phyloP scores from a whole-genome alignment of 2,113 vertebrate species.

The Periophthalmus modestus region DNA sequence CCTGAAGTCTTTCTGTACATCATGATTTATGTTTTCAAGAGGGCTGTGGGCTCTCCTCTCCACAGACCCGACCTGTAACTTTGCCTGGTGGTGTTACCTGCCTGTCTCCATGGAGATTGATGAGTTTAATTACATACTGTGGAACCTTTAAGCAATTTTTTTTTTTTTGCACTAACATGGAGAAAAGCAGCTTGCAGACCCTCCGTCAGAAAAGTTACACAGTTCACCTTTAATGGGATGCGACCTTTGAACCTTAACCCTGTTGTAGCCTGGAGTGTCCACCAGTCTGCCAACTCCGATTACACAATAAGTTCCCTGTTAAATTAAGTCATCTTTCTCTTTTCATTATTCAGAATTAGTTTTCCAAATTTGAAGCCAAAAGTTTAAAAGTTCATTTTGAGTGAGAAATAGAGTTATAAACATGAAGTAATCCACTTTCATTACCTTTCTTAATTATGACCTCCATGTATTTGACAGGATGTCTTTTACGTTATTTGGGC shows the following conservation, averaged over 20 bases:
- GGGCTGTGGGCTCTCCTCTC: no score
- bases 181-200: no score
- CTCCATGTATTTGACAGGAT: constrained; percentile 1
- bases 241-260: background rate
- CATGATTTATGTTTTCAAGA: no score
- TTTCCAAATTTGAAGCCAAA: background rate
- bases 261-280: background rate
- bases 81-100: no score
- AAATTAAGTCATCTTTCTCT: background rate
- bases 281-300: background rate
- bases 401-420: background rate
- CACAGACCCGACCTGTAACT: no score
- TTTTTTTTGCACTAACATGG: no score
- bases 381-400: background rate
- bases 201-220: no score
- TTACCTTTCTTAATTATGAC: constrained; percentile 6
- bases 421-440: constrained; percentile 9
- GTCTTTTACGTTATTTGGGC: constrained; percentile 14
- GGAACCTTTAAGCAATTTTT: no score
- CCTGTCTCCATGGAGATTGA: no score
- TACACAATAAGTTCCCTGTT: background rate
- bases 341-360: background rate
- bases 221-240: no score
- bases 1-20: no score
- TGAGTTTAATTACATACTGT: no score